phyloP scores from a whole-genome alignment of 2,113 vertebrate genomes.

The Sialia sialis region DNA sequence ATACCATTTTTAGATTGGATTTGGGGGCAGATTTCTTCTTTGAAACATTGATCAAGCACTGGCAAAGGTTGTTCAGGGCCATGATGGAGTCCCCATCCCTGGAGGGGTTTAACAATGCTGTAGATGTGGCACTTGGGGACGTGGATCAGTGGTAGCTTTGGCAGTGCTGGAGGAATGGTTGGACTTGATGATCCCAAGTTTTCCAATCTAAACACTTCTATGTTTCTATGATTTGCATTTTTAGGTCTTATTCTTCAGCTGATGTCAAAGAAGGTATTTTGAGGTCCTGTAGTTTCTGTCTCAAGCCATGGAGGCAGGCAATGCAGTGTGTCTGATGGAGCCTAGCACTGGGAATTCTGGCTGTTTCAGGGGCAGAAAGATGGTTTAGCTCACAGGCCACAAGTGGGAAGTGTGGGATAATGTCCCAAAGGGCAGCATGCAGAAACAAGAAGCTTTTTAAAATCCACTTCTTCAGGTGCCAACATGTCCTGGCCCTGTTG shows the following conservation, averaged over 20 bases:
- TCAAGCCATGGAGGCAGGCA: background rate
- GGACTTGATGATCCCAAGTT: background rate
- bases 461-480: background rate
- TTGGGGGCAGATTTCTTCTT: background rate
- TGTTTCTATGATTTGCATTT: background rate
- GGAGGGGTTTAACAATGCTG: background rate
- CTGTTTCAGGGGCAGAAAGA: background rate
- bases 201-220: background rate
- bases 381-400: background rate
- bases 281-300: background rate
- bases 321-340: background rate
- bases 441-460: background rate
- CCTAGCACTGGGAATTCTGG: background rate
- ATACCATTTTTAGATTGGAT: background rate
- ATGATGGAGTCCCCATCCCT: background rate
- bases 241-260: background rate
- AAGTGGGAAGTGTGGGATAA: background rate
- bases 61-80: background rate
- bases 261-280: background rate
- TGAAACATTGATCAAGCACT: background rate
- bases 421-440: background rate
- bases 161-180: background rate
- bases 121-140: background rate
- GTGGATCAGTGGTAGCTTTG: background rate
- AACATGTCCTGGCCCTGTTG: accelerated